Percentiles rank a stretch among this genome's conserved stretches.
Evolutionary conservation across 1,140 invertebrate genomes (phyloP).

Genomic region (Dryas iulia): DNA sequence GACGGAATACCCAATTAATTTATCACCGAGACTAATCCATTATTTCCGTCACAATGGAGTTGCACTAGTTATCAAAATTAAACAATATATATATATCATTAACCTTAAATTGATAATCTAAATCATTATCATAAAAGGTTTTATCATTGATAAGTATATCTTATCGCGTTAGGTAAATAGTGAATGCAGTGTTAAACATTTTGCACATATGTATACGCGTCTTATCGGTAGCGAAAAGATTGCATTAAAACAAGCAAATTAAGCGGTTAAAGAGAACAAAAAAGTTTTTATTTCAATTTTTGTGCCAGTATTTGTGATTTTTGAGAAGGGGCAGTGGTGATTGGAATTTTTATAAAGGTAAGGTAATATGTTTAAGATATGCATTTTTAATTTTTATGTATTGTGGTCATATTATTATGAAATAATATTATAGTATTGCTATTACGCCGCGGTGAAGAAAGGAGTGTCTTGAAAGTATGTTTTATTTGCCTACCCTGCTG

Average conservation of each 20-base stretch:
- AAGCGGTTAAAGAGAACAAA: not conserved
- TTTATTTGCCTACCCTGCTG: too few species aligned
- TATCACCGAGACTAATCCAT: not conserved
- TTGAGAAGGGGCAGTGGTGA: not conserved
- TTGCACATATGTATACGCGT: conserved; percentile 35
- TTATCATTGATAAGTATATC: conserved; percentile 26
- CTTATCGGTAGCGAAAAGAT: conserved; percentile 35
- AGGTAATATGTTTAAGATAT: not conserved
- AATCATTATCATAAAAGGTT: conserved; percentile 43
- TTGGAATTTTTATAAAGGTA: not conserved
- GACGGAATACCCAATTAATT: not conserved
- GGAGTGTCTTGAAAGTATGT: too few species aligned
- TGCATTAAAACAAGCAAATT: conserved; percentile 38
- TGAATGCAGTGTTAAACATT: conserved; percentile 43
- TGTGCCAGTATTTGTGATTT: not conserved
- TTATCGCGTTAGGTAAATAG: conserved; percentile 42
- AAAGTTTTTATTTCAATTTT: not conserved
- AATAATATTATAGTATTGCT: too few species aligned
- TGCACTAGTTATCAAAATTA: conserved; percentile 15
- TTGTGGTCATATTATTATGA: too few species aligned
- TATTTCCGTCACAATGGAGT: conserved; percentile 4
- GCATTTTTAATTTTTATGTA: not conserved
- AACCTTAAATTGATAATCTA: conserved; percentile 47
- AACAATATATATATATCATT: conserved; percentile 49
- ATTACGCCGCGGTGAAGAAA: too few species aligned